These are phyloP conservation scores for Nezara viridula DNA, from an alignment of 2,888 invertebrate species.

Conservation along the genomic window DNA sequence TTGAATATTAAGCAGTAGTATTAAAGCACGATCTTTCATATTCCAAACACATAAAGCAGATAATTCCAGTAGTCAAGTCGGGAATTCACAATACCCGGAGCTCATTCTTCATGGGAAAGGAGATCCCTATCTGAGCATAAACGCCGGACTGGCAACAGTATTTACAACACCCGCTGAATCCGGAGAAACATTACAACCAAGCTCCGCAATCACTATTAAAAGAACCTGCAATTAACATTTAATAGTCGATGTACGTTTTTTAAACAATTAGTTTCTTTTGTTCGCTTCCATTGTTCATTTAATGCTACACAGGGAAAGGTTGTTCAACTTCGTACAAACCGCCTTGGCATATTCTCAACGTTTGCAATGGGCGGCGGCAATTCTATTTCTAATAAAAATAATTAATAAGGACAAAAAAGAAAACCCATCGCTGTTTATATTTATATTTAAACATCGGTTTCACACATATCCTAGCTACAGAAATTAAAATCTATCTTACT, in stretches of 20 bases:
- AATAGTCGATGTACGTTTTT: neutral
- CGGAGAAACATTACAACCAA: conserved; percentile 1
- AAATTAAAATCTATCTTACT: too few species aligned
- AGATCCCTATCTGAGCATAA: conserved; percentile 1
- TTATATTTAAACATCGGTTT: too few species aligned
- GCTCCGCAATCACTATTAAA: conserved; percentile 11
- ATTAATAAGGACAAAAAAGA: neutral
- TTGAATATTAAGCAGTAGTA: neutral
- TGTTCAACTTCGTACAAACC: neutral
- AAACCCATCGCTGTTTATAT: neutral
- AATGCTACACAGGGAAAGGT: neutral
- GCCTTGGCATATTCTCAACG: neutral
- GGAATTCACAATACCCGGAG: conserved; percentile 1
- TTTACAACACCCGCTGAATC: neutral
- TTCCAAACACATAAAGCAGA: conserved; percentile 16
- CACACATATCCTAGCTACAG: too few species aligned
- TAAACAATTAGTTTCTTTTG: conserved; percentile 1
- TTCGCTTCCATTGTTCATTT: conserved; percentile 16
- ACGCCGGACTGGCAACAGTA: neutral
- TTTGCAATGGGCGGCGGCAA: neutral
- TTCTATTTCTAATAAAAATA: neutral
- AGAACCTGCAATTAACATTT: conserved; percentile 12
- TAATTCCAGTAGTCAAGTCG: conserved; percentile 21
- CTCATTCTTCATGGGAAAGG: conserved; percentile 16
- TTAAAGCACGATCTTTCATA: conserved; percentile 11